These are phyloP conservation scores for Magallana nippona DNA, from an alignment of 2,888 invertebrate species.

Conservation along the genomic window DNA sequence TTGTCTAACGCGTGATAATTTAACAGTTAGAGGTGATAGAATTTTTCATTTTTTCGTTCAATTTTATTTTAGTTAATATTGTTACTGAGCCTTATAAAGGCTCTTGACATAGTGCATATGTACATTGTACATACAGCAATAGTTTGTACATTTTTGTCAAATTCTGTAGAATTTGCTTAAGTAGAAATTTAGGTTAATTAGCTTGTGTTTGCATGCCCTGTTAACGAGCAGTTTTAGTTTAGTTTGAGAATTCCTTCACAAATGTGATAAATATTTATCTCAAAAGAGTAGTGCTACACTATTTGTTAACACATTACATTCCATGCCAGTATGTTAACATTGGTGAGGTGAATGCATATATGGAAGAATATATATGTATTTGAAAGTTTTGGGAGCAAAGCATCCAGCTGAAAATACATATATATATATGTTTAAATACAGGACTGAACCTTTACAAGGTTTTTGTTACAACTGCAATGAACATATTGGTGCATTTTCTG, in stretches of 20 bases:
- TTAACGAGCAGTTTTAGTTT: slow-evolving; percentile 18
- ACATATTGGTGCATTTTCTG: slow-evolving; percentile 25
- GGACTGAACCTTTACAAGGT: neutral
- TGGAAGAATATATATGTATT: neutral
- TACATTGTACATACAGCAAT: neutral
- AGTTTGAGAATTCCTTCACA: neutral
- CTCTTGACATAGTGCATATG: neutral
- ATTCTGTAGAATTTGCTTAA: neutral
- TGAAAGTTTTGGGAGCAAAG: too few relatives aligned
- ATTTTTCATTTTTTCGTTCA: neutral
- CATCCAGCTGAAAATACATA: too few relatives aligned
- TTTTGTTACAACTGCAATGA: slow-evolving; percentile 10
- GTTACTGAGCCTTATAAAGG: slow-evolving; percentile 19
- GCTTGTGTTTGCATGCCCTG: slow-evolving; percentile 2
- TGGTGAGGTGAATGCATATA: neutral
- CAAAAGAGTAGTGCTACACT: slow-evolving; percentile 1
- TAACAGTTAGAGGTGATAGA: neutral
- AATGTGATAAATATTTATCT: slow-evolving; percentile 9
- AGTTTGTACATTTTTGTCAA: neutral
- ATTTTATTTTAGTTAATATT: neutral
- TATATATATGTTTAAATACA: neutral
- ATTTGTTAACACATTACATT: neutral
- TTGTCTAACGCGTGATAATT: too few relatives aligned
- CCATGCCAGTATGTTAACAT: neutral
- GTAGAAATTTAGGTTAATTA: neutral